phyloP scores from a whole-genome alignment of 2,113 vertebrate genomes.

The Gavialis gangeticus region DNA sequence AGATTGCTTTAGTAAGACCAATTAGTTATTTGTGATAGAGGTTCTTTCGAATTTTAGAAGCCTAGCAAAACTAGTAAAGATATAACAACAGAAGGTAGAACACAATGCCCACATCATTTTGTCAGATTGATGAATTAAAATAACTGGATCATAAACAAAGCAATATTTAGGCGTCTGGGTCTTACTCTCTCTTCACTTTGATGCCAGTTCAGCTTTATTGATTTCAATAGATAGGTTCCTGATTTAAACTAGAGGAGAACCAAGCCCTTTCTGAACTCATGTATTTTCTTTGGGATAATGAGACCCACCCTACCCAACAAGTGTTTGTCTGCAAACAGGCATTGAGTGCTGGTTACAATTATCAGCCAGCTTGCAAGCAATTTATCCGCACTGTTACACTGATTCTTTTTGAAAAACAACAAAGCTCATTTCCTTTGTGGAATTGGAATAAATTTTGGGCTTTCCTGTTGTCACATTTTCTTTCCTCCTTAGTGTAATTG shows the following conservation, averaged over 20 bases:
- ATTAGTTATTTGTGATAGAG: neutral
- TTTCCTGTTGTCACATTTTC: neutral
- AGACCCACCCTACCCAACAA: neutral
- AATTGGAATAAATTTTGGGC: neutral
- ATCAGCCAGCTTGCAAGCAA: neutral
- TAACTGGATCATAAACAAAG: neutral
- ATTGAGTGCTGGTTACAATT: neutral
- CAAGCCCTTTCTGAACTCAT: neutral
- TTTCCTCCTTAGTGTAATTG: neutral
- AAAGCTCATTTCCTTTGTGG: neutral
- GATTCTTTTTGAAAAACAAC: neutral
- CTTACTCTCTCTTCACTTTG: neutral
- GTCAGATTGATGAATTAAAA: conserved; percentile 32
- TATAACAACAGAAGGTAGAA: neutral
- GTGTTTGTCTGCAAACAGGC: neutral
- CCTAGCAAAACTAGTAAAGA: neutral
- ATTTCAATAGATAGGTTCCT: neutral
- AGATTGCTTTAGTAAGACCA: neutral
- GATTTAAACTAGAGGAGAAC: neutral
- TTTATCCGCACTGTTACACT: neutral
- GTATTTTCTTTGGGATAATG: neutral
- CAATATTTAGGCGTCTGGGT: neutral
- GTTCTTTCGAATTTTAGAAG: neutral
- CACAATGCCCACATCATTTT: neutral
- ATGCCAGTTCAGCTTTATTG: neutral